These are phyloP conservation scores for Ispidina lecontei DNA, from an alignment of 2,797 vertebrate genomes.

Conservation along the genomic window DNA sequence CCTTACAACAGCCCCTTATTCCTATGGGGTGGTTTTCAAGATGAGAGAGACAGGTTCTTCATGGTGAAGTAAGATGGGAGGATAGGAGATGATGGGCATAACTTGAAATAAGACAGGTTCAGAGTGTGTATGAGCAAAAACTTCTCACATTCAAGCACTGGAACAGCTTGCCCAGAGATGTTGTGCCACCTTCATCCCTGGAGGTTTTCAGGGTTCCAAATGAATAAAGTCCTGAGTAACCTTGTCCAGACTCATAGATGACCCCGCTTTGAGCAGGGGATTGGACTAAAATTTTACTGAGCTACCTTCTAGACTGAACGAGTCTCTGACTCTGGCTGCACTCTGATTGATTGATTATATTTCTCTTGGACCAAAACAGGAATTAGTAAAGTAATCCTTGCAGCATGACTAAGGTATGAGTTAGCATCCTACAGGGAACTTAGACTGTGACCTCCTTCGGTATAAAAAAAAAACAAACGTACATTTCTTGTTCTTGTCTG, in stretches of 20 bases:
- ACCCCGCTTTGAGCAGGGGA: neutral
- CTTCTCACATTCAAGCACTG: neutral
- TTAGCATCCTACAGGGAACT: conserved; percentile 1
- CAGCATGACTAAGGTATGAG: neutral
- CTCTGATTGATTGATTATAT: neutral
- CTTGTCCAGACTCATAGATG: neutral
- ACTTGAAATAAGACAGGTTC: neutral
- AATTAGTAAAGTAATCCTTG: neutral
- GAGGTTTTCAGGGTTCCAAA: neutral
- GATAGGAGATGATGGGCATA: neutral
- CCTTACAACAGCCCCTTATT: neutral
- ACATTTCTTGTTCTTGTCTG: conserved; percentile 6
- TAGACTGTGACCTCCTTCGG: neutral
- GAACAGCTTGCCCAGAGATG: neutral
- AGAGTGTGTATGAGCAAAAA: neutral
- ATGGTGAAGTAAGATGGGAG: neutral
- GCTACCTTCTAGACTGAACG: neutral
- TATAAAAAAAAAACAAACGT: neutral
- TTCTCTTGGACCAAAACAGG: neutral
- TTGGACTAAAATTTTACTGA: neutral
- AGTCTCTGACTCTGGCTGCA: neutral
- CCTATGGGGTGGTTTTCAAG: rapidly evolving
- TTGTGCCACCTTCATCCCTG: neutral
- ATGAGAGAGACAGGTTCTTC: neutral
- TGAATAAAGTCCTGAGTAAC: neutral